These are phyloP conservation scores for Cryptotermes secundus DNA, from an alignment of 1,140 invertebrate genomes.

Conservation along the genomic window DNA sequence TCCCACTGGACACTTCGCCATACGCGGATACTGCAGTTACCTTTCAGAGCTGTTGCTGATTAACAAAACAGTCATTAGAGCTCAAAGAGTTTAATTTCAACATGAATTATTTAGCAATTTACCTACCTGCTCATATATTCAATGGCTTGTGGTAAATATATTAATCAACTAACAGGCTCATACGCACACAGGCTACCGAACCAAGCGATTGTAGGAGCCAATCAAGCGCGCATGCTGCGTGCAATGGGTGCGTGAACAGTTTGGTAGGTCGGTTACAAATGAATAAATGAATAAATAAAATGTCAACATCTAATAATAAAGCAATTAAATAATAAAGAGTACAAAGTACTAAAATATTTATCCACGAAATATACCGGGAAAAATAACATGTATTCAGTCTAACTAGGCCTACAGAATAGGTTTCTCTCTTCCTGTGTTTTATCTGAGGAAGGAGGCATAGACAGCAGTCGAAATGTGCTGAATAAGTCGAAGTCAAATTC, in stretches of 20 bases:
- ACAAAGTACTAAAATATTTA: too few species aligned
- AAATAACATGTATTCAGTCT: too few species aligned
- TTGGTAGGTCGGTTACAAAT: neutral
- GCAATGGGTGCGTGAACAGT: neutral
- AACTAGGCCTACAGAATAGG: too few species aligned
- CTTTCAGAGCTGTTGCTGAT: neutral
- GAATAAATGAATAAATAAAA: neutral
- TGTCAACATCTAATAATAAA: neutral
- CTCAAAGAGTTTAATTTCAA: neutral
- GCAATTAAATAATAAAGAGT: neutral
- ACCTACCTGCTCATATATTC: neutral
- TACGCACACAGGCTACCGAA: neutral
- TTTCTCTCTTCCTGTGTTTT: too few species aligned
- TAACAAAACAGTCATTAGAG: conserved; percentile 1
- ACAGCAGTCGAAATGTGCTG: too few species aligned
- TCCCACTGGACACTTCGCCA: neutral
- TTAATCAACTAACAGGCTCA: neutral
- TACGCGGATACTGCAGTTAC: neutral
- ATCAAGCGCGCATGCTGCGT: neutral
- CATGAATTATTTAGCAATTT: neutral
- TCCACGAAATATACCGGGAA: too few species aligned
- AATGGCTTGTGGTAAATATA: neutral
- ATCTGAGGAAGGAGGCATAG: too few species aligned
- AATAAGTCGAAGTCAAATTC: too few species aligned
- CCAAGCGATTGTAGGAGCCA: neutral